A percentile compares a stretch with the other conserved stretches of the same genome.
These are phyloP conservation scores for Acropora yongei DNA, from an alignment of 64 coral and sea anemone genomes.

Conservation along the genomic window DNA sequence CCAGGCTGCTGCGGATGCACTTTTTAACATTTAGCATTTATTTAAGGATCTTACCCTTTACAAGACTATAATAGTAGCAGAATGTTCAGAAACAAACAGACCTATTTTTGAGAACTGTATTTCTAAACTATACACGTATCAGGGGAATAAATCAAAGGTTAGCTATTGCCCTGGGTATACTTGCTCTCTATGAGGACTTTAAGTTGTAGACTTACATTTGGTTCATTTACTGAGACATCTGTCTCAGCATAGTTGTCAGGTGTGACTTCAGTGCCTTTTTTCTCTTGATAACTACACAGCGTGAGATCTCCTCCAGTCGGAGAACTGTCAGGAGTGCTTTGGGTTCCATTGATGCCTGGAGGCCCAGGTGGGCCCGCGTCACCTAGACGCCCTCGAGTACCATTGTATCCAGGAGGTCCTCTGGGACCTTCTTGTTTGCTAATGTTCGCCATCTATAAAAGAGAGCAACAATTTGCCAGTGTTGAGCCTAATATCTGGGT, in stretches of 20 bases:
- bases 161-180: no score
- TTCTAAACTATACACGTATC: no score
- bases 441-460: background rate
- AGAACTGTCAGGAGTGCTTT: background rate
- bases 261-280: no score
- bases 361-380: background rate
- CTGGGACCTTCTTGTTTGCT: background rate
- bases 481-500: no score
- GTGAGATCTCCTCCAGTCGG: background rate
- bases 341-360: slow-evolving; percentile 16
- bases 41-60: no score
- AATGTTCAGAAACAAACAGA: background rate
- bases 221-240: background rate
- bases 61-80: no score
- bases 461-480: background rate
- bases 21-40: no score
- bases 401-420: slow-evolving; percentile 21
- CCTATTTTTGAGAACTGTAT: background rate
- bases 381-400: slow-evolving; percentile 1
- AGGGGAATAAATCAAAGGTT: no score
- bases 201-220: background rate
- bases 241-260: background rate
- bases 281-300: background rate
- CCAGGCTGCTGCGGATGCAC: no score
- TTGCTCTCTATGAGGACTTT: no score